Evolutionary conservation across 2,797 vertebrate species (phyloP), one percentile per base, ranked within the genome.

Genomic region (Fundulus diaphanus): DNA sequence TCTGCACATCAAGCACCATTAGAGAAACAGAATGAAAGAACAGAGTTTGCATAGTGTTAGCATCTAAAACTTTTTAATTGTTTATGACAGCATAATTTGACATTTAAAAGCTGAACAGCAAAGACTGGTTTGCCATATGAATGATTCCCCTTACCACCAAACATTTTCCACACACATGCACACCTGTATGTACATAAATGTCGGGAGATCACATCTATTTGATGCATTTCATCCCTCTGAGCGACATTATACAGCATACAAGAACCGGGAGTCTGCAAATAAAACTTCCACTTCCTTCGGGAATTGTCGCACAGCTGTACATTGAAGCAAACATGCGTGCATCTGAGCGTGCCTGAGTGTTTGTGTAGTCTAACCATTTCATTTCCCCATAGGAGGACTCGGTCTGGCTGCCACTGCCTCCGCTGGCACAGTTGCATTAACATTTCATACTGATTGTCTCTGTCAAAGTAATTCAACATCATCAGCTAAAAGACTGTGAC

Each of bases 381-480:
- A 78, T 89, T 79, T 84, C 80, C 90, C 87, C 85, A 87, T 56
- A 86, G 86, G 88, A 88, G 66, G 80, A 88, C 80, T 89, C 81
- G 79, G 82, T 82, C 89, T 89, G 93, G 83, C 90, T 91, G 88
- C 52, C 86, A 85, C 87, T 85, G 84, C 79, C 78, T 90, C 87
- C 90, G 87, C 88, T 92, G 88, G 89, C 88, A 85, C 81, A 83
- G 80, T 82, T 29, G 18, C 90, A 92, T 93, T 93, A 93, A 93
- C 92, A 93, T 93, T 93, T 94, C 89, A 92, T 93, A 92, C 94
- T 92, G 93, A 93, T 91, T 92, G 92, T 90, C 88, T 92, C 87
- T 90, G 91, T 93, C 93, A 88, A 91, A 88, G 92, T 85, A 90
- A 92, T 94, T 94, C 91, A 94, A 95, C 94, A 94, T 92, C 85